Base-by-base conservation (phyloP, 2,888 invertebrate genomes). In the Argyresthia albistria region DNA sequence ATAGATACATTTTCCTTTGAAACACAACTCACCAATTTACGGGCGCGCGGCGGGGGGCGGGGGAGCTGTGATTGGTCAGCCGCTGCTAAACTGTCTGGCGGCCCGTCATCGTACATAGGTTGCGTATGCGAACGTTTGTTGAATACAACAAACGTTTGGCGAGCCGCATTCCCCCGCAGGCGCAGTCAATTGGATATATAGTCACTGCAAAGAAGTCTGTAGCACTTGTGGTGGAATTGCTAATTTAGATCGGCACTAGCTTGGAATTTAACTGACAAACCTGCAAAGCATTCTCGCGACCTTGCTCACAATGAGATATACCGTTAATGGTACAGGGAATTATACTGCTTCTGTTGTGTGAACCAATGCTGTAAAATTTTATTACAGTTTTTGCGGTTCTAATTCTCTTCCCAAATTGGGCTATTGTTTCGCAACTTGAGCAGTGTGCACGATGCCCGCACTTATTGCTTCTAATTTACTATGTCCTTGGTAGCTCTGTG, bases 301-400 rank as follows among this genome's bases (percentile, higher is more conserved):
- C 84, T 84, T 84, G 84, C 66, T 58, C 61, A 63, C 66, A 70
- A 64, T 67, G 67, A 76, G 69, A 67, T 71, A 69, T 61, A 70
- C 73, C 66, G 70, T 74, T 78, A 79, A 74, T 75, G 76, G 75
- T 25, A 70, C 76, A 80, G 81, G 82, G 83, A 80, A 84, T 79
- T 77, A 72, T 73, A 70, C 35, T 51, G 65, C 61, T 71, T 71
- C 75, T 75, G 75, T 75, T 69, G 66, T 70, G 60, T 61, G 59
- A 64, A 60, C 69, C 60, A 64, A 70, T 71, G 75, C 60, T 63
- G 63, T 60, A 60, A 63, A 66, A 61, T 59, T 60, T 64, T 65
- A 69, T 68, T 61, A 58, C 53, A 61, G 66, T 66, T 70, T 70
- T 63, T 72, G 73, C 63, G 73, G 74, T 72, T 66, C 57, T 55